A percentile compares a stretch with the other conserved stretches of the same genome.
These are phyloP conservation scores for Achlya flavicornis DNA, from an alignment of 2,888 invertebrate genomes.

Conservation along the genomic window DNA sequence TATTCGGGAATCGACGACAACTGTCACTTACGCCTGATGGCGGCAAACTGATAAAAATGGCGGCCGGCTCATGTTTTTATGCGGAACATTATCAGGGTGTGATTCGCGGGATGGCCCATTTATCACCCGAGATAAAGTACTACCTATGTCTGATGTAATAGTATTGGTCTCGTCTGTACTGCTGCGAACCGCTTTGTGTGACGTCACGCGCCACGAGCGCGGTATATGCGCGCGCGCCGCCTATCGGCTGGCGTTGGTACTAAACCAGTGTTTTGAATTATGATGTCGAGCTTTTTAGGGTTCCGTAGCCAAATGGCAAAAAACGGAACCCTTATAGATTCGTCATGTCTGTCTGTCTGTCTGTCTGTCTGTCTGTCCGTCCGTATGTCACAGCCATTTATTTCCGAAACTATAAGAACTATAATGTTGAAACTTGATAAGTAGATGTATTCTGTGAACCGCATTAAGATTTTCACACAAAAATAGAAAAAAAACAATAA, in stretches of 20 bases:
- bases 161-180: conserved; percentile 37
- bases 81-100: conserved; percentile 58
- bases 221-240: conserved; percentile 27
- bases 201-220: conserved; percentile 23
- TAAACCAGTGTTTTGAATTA: conserved; percentile 18
- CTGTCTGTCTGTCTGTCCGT: no score
- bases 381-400: no score
- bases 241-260: conserved; percentile 21
- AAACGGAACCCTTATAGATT: no score
- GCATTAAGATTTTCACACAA: no score
- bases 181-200: conserved; percentile 60
- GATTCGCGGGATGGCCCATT: conserved; percentile 53
- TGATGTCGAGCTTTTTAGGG: conserved; percentile 9
- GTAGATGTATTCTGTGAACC: no score
- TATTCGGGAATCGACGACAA: conserved; percentile 31
- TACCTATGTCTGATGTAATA: conserved; percentile 39
- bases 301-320: no score
- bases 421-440: no score
- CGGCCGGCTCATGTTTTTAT: conserved; percentile 56
- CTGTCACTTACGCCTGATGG: conserved; percentile 46
- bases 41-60: conserved; percentile 59
- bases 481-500: no score
- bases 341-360: no score
- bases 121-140: conserved; percentile 47
- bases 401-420: no score